phyloP scores from a whole-genome alignment of 2,797 vertebrate genomes.

The Triplophysa bombifrons region DNA sequence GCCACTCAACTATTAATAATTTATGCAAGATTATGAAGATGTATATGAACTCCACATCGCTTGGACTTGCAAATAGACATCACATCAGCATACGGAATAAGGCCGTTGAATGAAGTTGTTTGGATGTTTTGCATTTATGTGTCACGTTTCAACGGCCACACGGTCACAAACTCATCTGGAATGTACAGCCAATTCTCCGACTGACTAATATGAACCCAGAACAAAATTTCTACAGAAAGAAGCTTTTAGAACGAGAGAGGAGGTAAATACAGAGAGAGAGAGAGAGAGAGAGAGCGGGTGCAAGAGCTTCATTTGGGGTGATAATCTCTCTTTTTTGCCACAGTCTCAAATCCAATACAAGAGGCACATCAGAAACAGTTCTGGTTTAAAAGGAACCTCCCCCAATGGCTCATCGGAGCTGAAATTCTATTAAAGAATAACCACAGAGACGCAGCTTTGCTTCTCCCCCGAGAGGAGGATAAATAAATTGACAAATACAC shows the following conservation, averaged over 20 bases:
- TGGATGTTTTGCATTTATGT: neutral
- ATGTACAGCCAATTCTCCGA: neutral
- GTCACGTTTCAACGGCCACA: neutral
- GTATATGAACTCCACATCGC: constrained; percentile 1
- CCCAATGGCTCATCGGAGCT: constrained; percentile 57
- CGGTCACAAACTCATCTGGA: neutral
- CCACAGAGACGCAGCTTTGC: constrained; percentile 47
- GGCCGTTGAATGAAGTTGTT: neutral
- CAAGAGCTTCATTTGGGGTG: constrained; percentile 47
- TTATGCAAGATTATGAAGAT: neutral
- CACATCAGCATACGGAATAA: constrained; percentile 12
- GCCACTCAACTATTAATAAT: constrained; percentile 12
- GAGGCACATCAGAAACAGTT: constrained; percentile 47
- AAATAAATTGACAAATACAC: constrained; percentile 57
- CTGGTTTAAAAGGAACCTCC: constrained; percentile 31
- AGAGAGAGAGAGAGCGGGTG: constrained; percentile 13
- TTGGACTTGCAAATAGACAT: constrained; percentile 29
- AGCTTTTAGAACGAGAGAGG: constrained; percentile 7
- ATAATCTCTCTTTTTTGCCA: constrained; percentile 56
- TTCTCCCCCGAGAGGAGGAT: constrained; percentile 46
- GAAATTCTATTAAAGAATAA: constrained; percentile 61
- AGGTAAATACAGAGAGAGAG: neutral
- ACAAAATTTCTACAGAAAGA: constrained; percentile 21
- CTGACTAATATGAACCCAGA: constrained; percentile 38
- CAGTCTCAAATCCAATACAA: constrained; percentile 53